These are phyloP conservation scores for Acanthurus lineatus DNA, from an alignment of 2,797 vertebrate species.

Conservation along the genomic window DNA sequence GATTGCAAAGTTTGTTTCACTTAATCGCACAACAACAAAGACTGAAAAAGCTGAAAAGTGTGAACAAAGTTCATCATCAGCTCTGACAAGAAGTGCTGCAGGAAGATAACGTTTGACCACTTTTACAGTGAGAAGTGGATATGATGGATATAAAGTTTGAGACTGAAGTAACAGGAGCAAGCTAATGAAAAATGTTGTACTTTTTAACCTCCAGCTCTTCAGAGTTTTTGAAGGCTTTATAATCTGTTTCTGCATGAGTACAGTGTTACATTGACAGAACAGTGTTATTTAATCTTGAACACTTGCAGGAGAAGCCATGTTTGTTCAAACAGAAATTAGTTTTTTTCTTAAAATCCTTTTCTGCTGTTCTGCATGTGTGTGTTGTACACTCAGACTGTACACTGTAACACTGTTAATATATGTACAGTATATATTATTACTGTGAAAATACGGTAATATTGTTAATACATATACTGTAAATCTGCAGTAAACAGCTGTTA, in stretches of 20 bases:
- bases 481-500: background rate
- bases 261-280: background rate
- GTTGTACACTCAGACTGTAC: conserved; percentile 28
- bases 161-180: background rate
- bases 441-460: conserved; percentile 16
- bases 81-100: conserved; percentile 18
- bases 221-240: background rate
- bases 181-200: background rate
- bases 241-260: background rate
- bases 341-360: conserved; percentile 41
- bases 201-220: conserved; percentile 1
- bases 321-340: conserved; percentile 13
- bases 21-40: background rate
- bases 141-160: background rate
- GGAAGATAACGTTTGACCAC: background rate
- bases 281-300: conserved; percentile 25
- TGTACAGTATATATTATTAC: conserved; percentile 5
- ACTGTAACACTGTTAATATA: conserved; percentile 33
- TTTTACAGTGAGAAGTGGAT: background rate
- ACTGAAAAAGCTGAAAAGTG: background rate
- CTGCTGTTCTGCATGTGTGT: conserved; percentile 55
- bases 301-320: conserved; percentile 33
- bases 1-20: background rate
- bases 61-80: background rate
- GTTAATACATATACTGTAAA: conserved; percentile 18